phyloP scores from a whole-genome alignment of 2,888 invertebrate genomes.

The Coecobrya sp. region DNA sequence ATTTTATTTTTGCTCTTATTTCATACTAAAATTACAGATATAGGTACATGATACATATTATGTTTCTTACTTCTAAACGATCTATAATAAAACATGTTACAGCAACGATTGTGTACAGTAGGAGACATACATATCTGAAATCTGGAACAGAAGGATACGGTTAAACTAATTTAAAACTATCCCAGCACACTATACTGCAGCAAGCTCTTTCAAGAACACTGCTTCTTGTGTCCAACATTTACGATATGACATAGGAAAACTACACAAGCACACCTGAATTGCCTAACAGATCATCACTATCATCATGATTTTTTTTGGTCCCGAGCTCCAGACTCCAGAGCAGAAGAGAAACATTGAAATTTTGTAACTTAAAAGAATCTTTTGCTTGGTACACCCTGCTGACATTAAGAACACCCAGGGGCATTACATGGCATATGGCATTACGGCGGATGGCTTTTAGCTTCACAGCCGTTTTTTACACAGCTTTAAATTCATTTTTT shows the following conservation, averaged over 20 bases:
- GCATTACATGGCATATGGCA: conserved; percentile 44
- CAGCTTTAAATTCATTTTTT: neutral
- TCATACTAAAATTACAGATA: neutral
- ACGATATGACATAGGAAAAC: neutral
- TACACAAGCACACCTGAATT: neutral
- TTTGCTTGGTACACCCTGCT: neutral
- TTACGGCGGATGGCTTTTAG: neutral
- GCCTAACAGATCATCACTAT: neutral
- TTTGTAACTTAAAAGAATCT: neutral
- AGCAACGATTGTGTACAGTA: neutral
- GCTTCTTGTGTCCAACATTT: neutral
- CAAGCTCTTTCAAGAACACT: conserved; percentile 17
- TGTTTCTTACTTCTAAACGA: no score
- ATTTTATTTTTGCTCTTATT: conserved; percentile 16
- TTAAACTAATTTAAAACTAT: conserved; percentile 19
- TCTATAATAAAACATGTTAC: neutral
- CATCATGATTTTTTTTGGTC: neutral
- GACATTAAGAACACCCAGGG: conserved; percentile 44
- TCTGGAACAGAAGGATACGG: neutral
- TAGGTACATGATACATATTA: neutral
- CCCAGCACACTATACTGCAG: neutral
- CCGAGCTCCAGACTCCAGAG: neutral
- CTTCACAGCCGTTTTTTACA: neutral
- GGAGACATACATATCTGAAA: neutral
- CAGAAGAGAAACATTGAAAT: neutral